Conservation (phyloP, 1,140 invertebrate species). For the Anoplolepis gracilipes region DNA sequence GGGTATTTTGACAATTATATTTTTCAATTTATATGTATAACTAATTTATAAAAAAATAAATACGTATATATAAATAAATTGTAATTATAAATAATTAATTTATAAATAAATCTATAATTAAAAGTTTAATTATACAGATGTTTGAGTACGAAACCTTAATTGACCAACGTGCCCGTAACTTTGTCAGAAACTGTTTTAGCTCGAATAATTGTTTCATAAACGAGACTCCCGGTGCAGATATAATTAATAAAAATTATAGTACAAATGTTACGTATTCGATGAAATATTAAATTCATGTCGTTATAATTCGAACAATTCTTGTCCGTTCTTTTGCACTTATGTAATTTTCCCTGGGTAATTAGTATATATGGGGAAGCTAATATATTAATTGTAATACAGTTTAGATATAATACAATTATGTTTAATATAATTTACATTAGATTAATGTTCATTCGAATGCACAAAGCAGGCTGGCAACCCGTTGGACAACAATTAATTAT, state of each 20-base stretch:
- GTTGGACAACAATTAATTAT: slow-evolving; percentile 37
- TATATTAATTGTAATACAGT: slow-evolving; percentile 10
- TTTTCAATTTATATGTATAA: too few relatives aligned
- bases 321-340: background rate
- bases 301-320: background rate
- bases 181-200: background rate
- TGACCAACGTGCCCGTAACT: background rate
- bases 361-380: background rate
- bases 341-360: background rate
- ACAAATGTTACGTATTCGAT: background rate
- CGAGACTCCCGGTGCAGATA: background rate
- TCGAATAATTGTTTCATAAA: background rate
- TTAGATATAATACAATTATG: background rate
- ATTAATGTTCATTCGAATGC: slow-evolving; percentile 30
- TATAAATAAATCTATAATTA: too few relatives aligned
- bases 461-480: slow-evolving; percentile 4
- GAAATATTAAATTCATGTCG: background rate
- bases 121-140: too few relatives aligned
- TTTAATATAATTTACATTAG: background rate
- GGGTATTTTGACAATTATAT: too few relatives aligned
- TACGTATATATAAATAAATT: too few relatives aligned
- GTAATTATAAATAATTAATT: too few relatives aligned
- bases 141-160: slow-evolving; percentile 15
- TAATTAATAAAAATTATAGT: background rate
- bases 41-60: too few relatives aligned